Base-by-base conservation (phyloP, 2,113 vertebrate species). In the Apeltes quadracus region DNA sequence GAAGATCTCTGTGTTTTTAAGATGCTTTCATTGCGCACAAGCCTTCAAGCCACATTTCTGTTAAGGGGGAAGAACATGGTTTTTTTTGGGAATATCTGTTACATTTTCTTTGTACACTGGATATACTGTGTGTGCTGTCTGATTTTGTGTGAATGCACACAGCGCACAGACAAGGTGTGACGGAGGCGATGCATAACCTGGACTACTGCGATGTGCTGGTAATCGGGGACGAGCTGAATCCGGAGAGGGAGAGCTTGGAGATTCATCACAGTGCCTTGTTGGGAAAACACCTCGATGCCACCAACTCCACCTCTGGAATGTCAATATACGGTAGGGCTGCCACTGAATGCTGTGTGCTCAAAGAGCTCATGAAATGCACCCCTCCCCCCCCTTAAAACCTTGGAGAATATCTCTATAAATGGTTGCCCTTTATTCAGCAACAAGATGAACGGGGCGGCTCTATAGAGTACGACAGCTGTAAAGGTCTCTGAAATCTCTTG, bases 181-280 rank as follows among this genome's bases (percentile, higher is more conserved):
- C 95, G 82, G 95, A 99, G 82, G 95, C 97, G 91, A 96, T 96
- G 69, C 97, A 98, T 87, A 97, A 96, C 90, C 89, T 99, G 89
- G 97, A 99, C 89, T 98, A 98, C 91, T 99, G 98, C 90, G 98
- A 99, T 76, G 89, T 99, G 82, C 88, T 98, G 93, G 94, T 98
- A 15, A 93, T 95, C 68, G 98, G 95, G 2, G 89, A 96, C 32
- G 96, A 98, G 75, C 84, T 99, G 75, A 92, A 94, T 78, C 92
- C 94, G 1, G 92, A 92, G 48, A 91, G 91, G 64, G 98, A 99
- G 48, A 97, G 95, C 90, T 90, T 99, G 67, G 95, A 96, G 84
- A 90, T 99, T 76, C 94, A 95, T 72, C 93, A 75, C 61, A 88
- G 72, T 0, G 93, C 92, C 56, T 92, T 98, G 70, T 84, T 95